Conservation (phyloP, 2,797 vertebrate species). For the Glyptemys insculpta region DNA sequence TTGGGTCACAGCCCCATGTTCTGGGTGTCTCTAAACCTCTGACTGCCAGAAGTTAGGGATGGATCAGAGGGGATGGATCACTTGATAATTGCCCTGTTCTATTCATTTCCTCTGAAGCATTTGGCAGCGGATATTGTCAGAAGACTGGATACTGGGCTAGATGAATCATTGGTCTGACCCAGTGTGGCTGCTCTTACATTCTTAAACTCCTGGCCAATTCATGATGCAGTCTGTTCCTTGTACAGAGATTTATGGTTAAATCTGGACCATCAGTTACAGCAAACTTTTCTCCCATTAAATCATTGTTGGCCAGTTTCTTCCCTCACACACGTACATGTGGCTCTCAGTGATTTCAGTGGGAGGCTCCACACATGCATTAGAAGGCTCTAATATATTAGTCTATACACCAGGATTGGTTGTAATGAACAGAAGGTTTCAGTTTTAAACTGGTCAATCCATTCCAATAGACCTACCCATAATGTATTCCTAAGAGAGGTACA, state of each 20-base stretch:
- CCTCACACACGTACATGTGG: accelerated
- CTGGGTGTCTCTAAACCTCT: no score
- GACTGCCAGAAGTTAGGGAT: no score
- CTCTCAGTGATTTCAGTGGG: not conserved
- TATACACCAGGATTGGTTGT: not conserved
- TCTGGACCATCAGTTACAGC: not conserved
- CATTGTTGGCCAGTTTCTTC: not conserved
- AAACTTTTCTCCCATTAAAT: not conserved
- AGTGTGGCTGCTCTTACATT: no score
- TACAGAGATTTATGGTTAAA: not conserved
- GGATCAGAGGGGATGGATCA: no score
- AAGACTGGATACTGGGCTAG: no score
- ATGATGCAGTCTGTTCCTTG: not conserved
- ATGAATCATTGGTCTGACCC: no score
- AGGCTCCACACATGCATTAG: not conserved
- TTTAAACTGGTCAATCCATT: not conserved
- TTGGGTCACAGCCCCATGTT: no score
- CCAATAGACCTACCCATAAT: not conserved
- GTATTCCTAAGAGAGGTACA: constrained; percentile 17
- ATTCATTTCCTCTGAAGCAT: no score
- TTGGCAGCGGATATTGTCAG: no score
- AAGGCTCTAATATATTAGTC: not conserved
- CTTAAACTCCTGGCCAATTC: not conserved
- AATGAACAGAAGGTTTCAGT: not conserved
- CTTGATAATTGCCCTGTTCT: no score